phyloP scores from a whole-genome alignment of 2,113 vertebrate species.

The Muntiacus reevesi region DNA sequence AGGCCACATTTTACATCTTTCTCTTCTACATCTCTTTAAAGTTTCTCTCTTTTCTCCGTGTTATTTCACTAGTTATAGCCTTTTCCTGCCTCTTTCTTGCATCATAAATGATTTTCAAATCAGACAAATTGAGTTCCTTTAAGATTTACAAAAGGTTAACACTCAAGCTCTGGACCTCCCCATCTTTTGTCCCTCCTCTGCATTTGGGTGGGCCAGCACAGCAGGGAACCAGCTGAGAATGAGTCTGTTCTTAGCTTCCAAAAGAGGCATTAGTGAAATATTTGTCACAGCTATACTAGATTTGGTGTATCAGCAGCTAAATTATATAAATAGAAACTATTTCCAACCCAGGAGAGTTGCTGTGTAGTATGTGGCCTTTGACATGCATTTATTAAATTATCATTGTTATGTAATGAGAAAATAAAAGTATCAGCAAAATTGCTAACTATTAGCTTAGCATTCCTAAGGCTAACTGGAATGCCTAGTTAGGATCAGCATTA shows the following conservation, averaged over 20 bases:
- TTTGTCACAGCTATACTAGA: slow-evolving; percentile 2
- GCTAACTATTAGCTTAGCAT: slow-evolving; percentile 57
- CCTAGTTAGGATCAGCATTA: slow-evolving; percentile 25
- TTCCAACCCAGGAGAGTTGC: not conserved
- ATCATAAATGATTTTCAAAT: slow-evolving; percentile 21
- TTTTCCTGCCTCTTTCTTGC: not conserved
- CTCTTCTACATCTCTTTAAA: not conserved
- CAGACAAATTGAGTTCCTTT: slow-evolving; percentile 3
- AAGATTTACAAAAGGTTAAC: slow-evolving; percentile 22
- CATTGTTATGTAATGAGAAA: slow-evolving; percentile 43
- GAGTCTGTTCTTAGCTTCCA: not conserved
- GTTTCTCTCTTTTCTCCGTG: not conserved
- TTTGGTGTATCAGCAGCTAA: slow-evolving; percentile 11
- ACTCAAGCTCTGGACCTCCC: not conserved
- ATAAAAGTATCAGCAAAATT: slow-evolving; percentile 59
- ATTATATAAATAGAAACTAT: slow-evolving; percentile 47
- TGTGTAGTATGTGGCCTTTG: slow-evolving; percentile 24
- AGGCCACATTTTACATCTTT: not conserved
- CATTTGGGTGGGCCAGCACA: not conserved
- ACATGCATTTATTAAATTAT: slow-evolving; percentile 49
- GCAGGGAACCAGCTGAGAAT: not conserved
- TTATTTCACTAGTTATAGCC: slow-evolving; percentile 3
- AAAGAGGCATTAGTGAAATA: not conserved
- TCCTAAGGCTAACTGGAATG: slow-evolving; percentile 4
- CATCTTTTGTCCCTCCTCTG: not conserved